A percentile compares a stretch with the other conserved stretches of the same genome.
phyloP scores from a whole-genome alignment of 2,888 invertebrate species.

The Spilarctia lutea region DNA sequence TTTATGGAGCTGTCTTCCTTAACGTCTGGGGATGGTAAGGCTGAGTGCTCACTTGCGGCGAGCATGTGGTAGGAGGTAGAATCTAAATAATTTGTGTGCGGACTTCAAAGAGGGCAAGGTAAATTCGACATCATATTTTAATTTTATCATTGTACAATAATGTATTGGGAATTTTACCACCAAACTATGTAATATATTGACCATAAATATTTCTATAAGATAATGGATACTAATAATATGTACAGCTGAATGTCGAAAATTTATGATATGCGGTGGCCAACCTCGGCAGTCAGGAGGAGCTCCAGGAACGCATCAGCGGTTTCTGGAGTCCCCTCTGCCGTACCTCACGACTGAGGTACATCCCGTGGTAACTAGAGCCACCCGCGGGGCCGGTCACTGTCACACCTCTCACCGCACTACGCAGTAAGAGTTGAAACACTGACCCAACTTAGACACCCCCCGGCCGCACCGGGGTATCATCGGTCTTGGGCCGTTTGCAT shows the following conservation, averaged over 20 bases:
- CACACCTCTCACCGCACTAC: no score
- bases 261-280: no score
- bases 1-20: conserved; percentile 53
- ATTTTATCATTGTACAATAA: neutral
- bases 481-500: no score
- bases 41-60: conserved; percentile 23
- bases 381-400: no score
- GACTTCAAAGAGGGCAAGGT: neutral
- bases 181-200: neutral
- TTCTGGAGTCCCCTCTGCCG: no score
- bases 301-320: no score
- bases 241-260: neutral
- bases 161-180: neutral
- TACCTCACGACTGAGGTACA: no score
- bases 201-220: neutral
- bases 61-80: neutral
- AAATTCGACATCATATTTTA: neutral
- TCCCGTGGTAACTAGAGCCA: no score
- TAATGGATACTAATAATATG: neutral
- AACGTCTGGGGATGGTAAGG: conserved; percentile 38
- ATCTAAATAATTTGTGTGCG: conserved; percentile 10
- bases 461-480: no score
- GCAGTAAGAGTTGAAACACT: no score
- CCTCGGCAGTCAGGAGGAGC: no score
- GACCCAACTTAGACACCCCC: no score